Percentiles rank a stretch among this genome's conserved stretches.
These are phyloP conservation scores for Leptinotarsa haldemani DNA, from an alignment of 2,888 invertebrate species.

Conservation along the genomic window DNA sequence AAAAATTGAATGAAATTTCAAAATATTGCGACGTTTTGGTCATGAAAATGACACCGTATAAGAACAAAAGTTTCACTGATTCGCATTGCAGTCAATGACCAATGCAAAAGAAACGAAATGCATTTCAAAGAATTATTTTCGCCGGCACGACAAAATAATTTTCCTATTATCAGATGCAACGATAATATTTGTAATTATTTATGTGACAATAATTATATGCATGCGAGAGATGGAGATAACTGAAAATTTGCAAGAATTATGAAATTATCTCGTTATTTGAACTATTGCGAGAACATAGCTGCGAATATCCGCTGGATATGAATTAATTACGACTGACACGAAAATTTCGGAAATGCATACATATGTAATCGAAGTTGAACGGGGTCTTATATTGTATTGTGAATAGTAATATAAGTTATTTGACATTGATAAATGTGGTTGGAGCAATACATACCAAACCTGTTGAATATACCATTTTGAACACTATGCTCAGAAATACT, in stretches of 20 bases:
- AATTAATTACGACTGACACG: constrained; percentile 26
- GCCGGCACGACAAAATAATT: constrained; percentile 42
- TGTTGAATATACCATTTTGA: too few relatives aligned
- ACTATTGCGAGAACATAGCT: constrained; percentile 25
- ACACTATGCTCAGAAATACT: too few relatives aligned
- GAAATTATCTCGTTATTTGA: constrained; percentile 37
- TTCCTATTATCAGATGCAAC: constrained; percentile 43
- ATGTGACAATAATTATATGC: constrained; percentile 40
- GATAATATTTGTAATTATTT: constrained; percentile 37
- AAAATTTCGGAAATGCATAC: constrained; percentile 14
- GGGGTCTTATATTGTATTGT: too few relatives aligned
- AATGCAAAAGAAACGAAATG: constrained; percentile 27
- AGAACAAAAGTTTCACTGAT: neutral
- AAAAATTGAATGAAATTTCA: too few relatives aligned
- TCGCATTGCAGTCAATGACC: neutral
- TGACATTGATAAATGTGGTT: too few relatives aligned
- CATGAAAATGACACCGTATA: too few relatives aligned
- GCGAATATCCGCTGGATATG: constrained; percentile 29
- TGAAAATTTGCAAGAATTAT: constrained; percentile 40
- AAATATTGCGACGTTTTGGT: too few relatives aligned
- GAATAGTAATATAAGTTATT: too few relatives aligned
- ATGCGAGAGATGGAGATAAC: constrained; percentile 46
- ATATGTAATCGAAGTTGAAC: too few relatives aligned
- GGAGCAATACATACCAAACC: too few relatives aligned
- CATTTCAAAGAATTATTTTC: constrained; percentile 44